phyloP scores from a whole-genome alignment of 2,888 invertebrate genomes.

The Xestia sexstrigata region DNA sequence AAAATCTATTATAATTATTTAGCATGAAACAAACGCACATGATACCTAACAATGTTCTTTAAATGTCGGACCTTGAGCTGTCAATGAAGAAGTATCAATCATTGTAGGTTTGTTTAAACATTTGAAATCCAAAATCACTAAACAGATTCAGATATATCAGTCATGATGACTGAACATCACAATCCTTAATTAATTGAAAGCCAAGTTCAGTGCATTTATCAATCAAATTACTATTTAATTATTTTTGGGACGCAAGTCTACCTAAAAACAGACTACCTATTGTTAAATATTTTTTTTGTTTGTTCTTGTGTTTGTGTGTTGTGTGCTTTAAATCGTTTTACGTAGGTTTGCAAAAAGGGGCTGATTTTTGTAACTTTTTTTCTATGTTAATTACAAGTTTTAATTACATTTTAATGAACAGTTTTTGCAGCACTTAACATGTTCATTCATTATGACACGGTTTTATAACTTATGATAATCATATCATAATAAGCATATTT shows the following conservation, averaged over 20 bases:
- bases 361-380: slow-evolving; percentile 10
- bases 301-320: no score
- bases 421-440: slow-evolving; percentile 36
- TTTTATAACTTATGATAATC: slow-evolving; percentile 11
- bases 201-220: neutral
- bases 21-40: neutral
- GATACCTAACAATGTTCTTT: neutral
- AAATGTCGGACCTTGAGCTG: neutral
- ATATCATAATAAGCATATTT: slow-evolving; percentile 14
- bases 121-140: neutral
- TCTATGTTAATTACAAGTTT: slow-evolving; percentile 19
- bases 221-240: neutral
- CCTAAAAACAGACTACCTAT: neutral
- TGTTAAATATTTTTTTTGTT: neutral
- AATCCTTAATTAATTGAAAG: slow-evolving; percentile 12
- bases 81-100: slow-evolving; percentile 2
- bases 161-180: neutral
- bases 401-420: slow-evolving; percentile 31
- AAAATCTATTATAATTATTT: slow-evolving; percentile 13
- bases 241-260: neutral
- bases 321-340: neutral
- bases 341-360: slow-evolving; percentile 12
- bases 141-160: neutral
- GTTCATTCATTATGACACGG: slow-evolving; percentile 29
- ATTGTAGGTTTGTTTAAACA: slow-evolving; percentile 2